These are phyloP conservation scores for Phyllopteryx taeniolatus DNA, from an alignment of 2,113 vertebrate species.

Conservation along the genomic window DNA sequence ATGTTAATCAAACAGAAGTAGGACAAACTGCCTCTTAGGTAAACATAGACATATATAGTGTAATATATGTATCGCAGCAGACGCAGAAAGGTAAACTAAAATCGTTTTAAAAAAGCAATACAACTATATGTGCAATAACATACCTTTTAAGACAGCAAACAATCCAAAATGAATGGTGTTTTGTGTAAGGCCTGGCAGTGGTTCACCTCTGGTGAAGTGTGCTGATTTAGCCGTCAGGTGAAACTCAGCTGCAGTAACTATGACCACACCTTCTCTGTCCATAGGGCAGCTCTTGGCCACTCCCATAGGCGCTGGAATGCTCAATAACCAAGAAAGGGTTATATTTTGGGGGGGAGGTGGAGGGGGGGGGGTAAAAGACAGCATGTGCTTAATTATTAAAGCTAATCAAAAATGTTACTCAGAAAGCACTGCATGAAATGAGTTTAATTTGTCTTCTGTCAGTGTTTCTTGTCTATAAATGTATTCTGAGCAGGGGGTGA, in stretches of 20 bases:
- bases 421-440: background rate
- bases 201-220: constrained; percentile 9
- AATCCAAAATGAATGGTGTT: constrained; percentile 31
- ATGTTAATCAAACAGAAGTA: background rate
- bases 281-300: constrained; percentile 44
- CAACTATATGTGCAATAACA: background rate
- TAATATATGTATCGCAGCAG: background rate
- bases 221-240: constrained; percentile 49
- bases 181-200: background rate
- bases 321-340: background rate
- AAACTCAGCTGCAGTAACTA: constrained; percentile 53
- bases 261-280: constrained; percentile 62
- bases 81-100: background rate
- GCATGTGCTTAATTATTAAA: background rate
- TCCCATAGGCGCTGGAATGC: constrained; percentile 11
- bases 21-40: background rate
- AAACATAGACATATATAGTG: background rate
- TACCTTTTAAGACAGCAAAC: constrained; percentile 42
- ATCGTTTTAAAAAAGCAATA: background rate
- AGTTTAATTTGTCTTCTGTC: background rate
- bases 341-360: background rate
- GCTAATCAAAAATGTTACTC: background rate
- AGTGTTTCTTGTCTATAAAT: background rate
- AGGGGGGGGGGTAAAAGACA: background rate
- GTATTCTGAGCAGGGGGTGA: background rate